Evolutionary conservation across 2,113 vertebrate species (phyloP).

Genomic region (Hemiscyllium ocellatum): DNA sequence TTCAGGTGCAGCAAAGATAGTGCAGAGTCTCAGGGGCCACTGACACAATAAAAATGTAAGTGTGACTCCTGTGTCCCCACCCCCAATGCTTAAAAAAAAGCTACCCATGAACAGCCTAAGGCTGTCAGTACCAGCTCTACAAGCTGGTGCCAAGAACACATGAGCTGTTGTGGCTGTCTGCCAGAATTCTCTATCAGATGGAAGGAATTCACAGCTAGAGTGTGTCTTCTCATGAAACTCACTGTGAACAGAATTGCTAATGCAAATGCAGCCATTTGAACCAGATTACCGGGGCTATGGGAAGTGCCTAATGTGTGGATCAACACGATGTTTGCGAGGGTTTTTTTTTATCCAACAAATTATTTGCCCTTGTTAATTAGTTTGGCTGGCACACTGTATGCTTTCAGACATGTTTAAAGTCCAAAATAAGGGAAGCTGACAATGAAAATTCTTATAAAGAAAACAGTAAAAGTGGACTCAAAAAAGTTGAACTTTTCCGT

Average conservation of each 20-base stretch:
- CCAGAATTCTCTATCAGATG: neutral
- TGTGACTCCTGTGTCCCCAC: neutral
- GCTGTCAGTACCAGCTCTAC: neutral
- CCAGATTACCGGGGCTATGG: neutral
- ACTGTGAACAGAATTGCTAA: neutral
- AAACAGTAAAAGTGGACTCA: neutral
- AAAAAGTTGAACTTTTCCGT: neutral
- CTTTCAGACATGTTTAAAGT: neutral
- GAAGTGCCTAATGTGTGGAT: neutral
- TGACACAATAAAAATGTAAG: neutral
- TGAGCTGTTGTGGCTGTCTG: neutral
- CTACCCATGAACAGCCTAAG: neutral
- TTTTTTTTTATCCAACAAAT: neutral
- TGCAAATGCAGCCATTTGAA: neutral
- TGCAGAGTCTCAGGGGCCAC: neutral
- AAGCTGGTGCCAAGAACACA: neutral
- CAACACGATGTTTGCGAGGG: neutral
- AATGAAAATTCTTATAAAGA: neutral
- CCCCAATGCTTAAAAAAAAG: neutral
- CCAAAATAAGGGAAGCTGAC: neutral
- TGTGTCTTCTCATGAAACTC: neutral
- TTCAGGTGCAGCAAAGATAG: neutral
- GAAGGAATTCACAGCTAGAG: neutral
- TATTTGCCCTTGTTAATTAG: neutral
- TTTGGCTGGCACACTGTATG: neutral